Evolutionary conservation across 2,797 vertebrate genomes (phyloP), one percentile per base, ranked within the genome.

Genomic region (Aldrovandia affinis): DNA sequence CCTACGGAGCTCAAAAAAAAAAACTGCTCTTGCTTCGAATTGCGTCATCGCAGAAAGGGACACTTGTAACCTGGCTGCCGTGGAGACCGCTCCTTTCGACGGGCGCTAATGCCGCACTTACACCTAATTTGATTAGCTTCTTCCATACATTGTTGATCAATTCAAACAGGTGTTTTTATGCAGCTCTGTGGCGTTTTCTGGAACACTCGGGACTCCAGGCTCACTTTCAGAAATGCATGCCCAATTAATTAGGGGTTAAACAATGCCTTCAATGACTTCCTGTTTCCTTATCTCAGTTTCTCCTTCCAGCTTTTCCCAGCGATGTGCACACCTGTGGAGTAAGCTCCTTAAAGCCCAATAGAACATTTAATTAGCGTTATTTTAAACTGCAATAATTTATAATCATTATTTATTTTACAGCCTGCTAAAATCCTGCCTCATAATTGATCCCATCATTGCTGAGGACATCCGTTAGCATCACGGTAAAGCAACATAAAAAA

Each of bases 1-100:
- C 92, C 93, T 93, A 93, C 94, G 93, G 93, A 95, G 94, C 93
- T 96, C 96, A 96, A 95, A 96, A 59, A 59, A 96, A 96, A 96
- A 95, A 96, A 95, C 94, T 94, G 93, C 91, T 93, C 91, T 94
- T 93, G 91, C 92, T 92, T 94, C 94, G 92, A 94, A 94, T 94
- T 91, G 92, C 87, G 73, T 25, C 86, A 92, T 94, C 89, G 86
- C 85, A 92, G 88, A 89, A 91, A 93, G 87, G 91, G 93, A 93
- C 92, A 86, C 83, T 78, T 78, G 44, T 50, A 28, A 78, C 85
- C 79, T 89, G n/a, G n/a, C n/a, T 77, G 70, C 85, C 84, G 86
- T 84, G 86, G 87, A 85, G 83, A 88, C 84, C 57, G 42, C 30
- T 59, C 73, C 83, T 73, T 15, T 84, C 47, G 68, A 84, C 84